Evolutionary conservation across 2,888 invertebrate genomes (phyloP), one percentile per base, ranked within the genome.

Genomic region (Tetropium fuscum): DNA sequence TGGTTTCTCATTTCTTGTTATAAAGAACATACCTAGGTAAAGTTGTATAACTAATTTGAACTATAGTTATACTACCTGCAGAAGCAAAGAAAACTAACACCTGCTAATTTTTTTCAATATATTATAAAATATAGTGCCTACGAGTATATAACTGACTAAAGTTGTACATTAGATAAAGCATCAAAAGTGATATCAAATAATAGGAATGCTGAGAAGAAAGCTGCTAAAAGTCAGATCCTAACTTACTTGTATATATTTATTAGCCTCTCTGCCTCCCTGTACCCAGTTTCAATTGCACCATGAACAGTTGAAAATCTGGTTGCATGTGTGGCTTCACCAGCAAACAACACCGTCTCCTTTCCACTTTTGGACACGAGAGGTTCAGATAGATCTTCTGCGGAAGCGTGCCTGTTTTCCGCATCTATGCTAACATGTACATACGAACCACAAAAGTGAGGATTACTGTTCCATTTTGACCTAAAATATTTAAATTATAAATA

Each of bases 401-500:
- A 81, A n/a, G 83, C 81, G 1, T 86, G 84, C 56, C 82, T 72
- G 34, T 78, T 73, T 18, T 88, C 87, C 0, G 85, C 80, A 3
- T 81, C 73, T 34, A 87, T 68, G 63, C 86, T 86, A 68, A 86
- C 84, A 76, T 83, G 90, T 1, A 87, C 85, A 77, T 94, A 94
- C 0, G 90, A 88, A 1, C 94, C 94, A 40, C 87, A 84, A 3
- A 90, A 88, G 78, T 85, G 87, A 0, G 87, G 86, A 80, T 93
- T 88, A 1, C 84, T 84, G 62, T 84, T 84, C 94, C 94, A 94
- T 1, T 81, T 83, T 0, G 93, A 89, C 68, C 92, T 91, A 77
- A 55, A 78, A 74, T 30, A 47, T 16, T 22, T 27, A n/a, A 11
- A 7, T 19, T 19, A 7, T 18, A 45, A 15, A 1, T 2, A 8